phyloP scores from a whole-genome alignment of 2,797 vertebrate species.

The Falco naumanni region DNA sequence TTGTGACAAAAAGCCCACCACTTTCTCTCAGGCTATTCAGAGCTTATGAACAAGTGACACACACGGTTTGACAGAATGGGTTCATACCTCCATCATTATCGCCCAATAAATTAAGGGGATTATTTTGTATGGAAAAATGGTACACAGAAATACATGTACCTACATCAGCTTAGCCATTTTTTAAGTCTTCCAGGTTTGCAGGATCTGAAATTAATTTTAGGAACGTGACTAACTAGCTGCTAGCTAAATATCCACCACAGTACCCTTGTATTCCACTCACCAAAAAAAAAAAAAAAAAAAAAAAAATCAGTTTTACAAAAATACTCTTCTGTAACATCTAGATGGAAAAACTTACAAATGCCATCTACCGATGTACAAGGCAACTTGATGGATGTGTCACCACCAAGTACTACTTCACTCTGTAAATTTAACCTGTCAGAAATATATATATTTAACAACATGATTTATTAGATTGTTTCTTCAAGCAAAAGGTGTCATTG shows the following conservation, averaged over 20 bases:
- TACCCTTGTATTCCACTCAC: background rate
- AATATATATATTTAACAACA: background rate
- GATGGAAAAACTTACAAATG: slow-evolving; percentile 25
- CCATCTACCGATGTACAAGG: background rate
- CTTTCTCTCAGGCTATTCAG: slow-evolving; percentile 52
- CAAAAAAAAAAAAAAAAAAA: background rate
- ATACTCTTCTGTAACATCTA: background rate
- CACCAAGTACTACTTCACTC: background rate
- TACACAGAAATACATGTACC: background rate
- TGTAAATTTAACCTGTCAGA: background rate
- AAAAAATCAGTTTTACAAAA: background rate
- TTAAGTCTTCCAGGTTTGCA: background rate
- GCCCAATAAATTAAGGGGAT: slow-evolving; percentile 26
- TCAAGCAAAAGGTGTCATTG: background rate
- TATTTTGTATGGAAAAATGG: background rate
- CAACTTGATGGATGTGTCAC: background rate
- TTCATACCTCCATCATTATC: slow-evolving; percentile 48
- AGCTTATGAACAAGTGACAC: slow-evolving; percentile 31
- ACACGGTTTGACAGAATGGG: slow-evolving; percentile 63
- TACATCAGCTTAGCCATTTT: background rate
- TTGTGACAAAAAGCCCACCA: slow-evolving; percentile 48
- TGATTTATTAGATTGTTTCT: background rate
- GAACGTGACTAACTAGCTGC: background rate
- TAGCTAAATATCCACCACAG: background rate
- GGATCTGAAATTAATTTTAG: background rate